Conservation (phyloP, 1,140 invertebrate species). For the Tetramorium alpestre region DNA sequence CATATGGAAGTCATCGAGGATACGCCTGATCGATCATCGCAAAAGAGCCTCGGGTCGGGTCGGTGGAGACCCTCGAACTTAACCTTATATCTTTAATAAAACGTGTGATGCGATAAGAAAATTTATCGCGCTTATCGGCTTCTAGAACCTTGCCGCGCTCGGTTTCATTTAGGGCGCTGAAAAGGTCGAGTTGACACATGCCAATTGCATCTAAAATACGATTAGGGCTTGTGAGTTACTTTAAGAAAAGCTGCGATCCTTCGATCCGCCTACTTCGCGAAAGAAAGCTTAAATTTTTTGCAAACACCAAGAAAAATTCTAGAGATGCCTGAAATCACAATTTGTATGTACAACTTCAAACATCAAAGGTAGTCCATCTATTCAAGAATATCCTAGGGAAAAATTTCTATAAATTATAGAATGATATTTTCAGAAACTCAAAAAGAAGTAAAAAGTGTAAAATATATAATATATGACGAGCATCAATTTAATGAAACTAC, state of each 20-base stretch:
- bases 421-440: too few relatives aligned
- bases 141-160: constrained; percentile 1
- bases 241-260: neutral
- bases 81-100: constrained; percentile 31
- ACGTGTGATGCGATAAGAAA: neutral
- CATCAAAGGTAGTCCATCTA: too few relatives aligned
- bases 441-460: too few relatives aligned
- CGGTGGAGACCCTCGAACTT: constrained; percentile 36
- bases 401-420: too few relatives aligned
- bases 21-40: constrained; percentile 14
- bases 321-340: too few relatives aligned
- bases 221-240: neutral
- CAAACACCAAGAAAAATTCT: too few relatives aligned
- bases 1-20: constrained; percentile 10
- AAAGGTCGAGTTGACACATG: constrained; percentile 53
- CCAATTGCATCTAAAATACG: neutral
- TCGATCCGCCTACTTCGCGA: neutral
- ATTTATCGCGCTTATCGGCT: neutral
- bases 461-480: too few relatives aligned
- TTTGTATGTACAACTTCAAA: too few relatives aligned
- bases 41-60: constrained; percentile 1
- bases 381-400: too few relatives aligned
- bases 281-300: too few relatives aligned
- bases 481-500: too few relatives aligned
- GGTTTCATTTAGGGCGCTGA: constrained; percentile 23